Evolutionary conservation across 2,888 invertebrate genomes (phyloP).

Genomic region (Drosophila setosimentum): DNA sequence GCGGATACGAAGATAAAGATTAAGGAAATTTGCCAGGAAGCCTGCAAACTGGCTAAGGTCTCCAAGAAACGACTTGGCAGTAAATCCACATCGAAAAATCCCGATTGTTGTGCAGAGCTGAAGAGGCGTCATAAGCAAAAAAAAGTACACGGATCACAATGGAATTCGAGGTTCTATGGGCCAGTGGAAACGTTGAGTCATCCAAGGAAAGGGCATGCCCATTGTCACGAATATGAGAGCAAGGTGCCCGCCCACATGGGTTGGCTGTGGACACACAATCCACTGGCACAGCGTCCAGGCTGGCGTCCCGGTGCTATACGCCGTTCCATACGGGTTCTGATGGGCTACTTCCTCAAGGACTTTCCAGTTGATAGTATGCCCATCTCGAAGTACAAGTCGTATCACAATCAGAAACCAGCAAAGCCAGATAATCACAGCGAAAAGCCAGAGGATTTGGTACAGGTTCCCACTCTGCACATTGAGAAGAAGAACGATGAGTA

Average conservation of each 20-base stretch:
- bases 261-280: constrained; percentile 88
- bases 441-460: constrained; percentile 60
- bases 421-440: constrained; percentile 84
- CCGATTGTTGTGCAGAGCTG: background rate
- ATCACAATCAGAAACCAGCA: constrained; percentile 44
- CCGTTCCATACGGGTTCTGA: constrained; percentile 82
- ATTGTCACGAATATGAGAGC: constrained; percentile 82
- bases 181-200: constrained; percentile 10
- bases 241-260: constrained; percentile 89
- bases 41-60: constrained; percentile 46
- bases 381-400: constrained; percentile 76
- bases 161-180: constrained; percentile 50
- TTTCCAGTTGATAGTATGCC: constrained; percentile 82
- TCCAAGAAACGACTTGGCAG: background rate
- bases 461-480: constrained; percentile 88
- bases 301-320: constrained; percentile 84
- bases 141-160: background rate
- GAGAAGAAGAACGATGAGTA: constrained; percentile 89
- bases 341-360: constrained; percentile 83
- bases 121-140: constrained; percentile 17
- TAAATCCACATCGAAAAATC: background rate
- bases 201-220: constrained; percentile 85
- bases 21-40: constrained; percentile 61
- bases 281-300: constrained; percentile 67
- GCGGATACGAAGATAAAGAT: constrained; percentile 23